Base-by-base conservation (phyloP, 2,888 invertebrate genomes). In the Orthosia incerta region DNA sequence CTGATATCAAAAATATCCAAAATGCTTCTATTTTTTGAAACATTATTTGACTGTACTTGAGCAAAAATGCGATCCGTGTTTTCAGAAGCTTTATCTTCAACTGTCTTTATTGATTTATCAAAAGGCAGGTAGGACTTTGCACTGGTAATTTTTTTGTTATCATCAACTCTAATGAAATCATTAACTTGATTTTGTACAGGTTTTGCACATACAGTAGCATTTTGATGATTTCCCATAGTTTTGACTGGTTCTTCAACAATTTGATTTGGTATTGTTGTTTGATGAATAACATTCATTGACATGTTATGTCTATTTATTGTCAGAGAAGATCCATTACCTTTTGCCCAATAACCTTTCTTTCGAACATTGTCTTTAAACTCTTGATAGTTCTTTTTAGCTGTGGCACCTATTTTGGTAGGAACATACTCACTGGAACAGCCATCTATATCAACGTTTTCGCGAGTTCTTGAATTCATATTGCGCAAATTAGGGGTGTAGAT, bases 361-460 rank as follows among this genome's bases (percentile, higher is more conserved):
- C 91, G 91, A 2, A 96, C 95, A 93, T 94, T 95, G 75, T 96
- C 92, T 88, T 94, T 96, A 61, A 96, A 96, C 75, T 95, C 93
- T 85, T 96, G 95, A 78, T 96, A 96, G 82, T 96, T 96, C 80
- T 92, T 92, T 80, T 95, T 95, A n/a, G 94, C 93, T 72, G 92
- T 92, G 26, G 93, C 92, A 65, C 95, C 95, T 74, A 96, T 86
- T 81, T 91, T 95, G 23, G 96, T 96, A 18, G 96, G 96, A 20
- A 96, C 94, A 92, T 96, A 96, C 88, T 96, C 96, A 89, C 91
- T 93, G 39, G 94, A 93, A 87, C 90, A 93, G 46, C 91, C 92
- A 87, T 95, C 95, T 73, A 89, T 89, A 51, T 94, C 95, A 3
- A 88, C 79, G 76, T 80, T 90, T 45, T 87, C 89, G 51, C 89